These are phyloP conservation scores for Struthio camelus DNA, from an alignment of 2,113 vertebrate genomes.

Conservation along the genomic window DNA sequence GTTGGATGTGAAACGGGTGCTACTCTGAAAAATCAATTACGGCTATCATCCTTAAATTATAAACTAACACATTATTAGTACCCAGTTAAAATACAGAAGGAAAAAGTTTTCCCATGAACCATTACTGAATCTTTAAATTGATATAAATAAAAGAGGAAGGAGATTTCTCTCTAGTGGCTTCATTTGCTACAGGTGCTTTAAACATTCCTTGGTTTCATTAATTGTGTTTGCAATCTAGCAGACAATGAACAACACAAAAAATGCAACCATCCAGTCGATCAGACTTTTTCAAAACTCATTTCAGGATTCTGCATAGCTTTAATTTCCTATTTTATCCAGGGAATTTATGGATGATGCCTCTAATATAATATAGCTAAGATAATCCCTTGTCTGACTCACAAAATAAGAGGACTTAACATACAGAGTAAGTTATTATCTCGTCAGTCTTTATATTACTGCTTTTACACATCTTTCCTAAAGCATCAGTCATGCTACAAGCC, in stretches of 20 bases:
- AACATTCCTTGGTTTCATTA: neutral
- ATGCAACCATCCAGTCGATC: neutral
- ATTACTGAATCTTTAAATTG: neutral
- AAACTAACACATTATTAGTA: neutral
- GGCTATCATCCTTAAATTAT: neutral
- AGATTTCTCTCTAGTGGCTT: neutral
- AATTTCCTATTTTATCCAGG: neutral
- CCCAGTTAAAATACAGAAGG: neutral
- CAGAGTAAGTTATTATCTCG: neutral
- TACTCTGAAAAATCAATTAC: neutral
- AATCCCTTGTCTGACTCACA: neutral
- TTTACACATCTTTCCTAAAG: neutral
- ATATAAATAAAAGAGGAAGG: neutral
- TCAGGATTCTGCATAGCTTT: neutral
- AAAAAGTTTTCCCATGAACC: neutral
- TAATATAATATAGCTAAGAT: neutral
- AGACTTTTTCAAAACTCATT: neutral
- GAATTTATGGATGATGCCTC: neutral
- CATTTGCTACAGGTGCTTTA: neutral
- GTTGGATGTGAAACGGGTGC: neutral
- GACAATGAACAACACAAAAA: neutral
- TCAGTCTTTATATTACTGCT: neutral
- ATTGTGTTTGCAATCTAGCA: neutral
- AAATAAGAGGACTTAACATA: neutral
- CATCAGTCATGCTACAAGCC: neutral